These are phyloP conservation scores for Xanthorhoe designata DNA, from an alignment of 2,888 invertebrate species.

Conservation along the genomic window DNA sequence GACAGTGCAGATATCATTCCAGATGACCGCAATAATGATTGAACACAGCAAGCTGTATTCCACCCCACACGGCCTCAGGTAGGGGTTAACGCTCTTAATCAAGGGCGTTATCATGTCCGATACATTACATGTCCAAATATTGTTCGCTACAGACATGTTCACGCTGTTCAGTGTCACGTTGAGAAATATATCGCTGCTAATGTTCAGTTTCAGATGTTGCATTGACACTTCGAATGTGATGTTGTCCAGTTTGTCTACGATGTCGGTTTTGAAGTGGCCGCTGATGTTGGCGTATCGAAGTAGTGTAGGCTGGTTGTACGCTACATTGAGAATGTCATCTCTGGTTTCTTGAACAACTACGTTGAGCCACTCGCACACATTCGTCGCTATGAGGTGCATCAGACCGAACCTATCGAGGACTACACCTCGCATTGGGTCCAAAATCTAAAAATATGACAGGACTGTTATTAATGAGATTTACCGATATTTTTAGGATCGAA, in stretches of 20 bases:
- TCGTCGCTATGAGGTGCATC: conserved; percentile 97
- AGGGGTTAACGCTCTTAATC: conserved; percentile 89
- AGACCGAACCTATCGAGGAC: conserved; percentile 91
- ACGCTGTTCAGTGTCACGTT: conserved; percentile 46
- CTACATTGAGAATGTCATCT: conserved; percentile 89
- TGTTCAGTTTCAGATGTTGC: conserved; percentile 27
- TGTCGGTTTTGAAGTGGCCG: conserved; percentile 57
- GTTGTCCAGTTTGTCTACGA: conserved; percentile 59
- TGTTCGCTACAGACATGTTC: conserved; percentile 55
- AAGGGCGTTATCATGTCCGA: conserved; percentile 86
- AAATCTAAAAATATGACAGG: conserved; percentile 60
- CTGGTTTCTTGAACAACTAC: conserved; percentile 95
- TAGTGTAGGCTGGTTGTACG: conserved; percentile 66
- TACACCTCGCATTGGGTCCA: conserved; percentile 79
- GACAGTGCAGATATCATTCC: conserved; percentile 89
- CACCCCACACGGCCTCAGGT: conserved; percentile 92
- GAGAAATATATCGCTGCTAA: conserved; percentile 42
- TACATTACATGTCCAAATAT: conserved; percentile 73
- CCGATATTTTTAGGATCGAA: too few relatives aligned
- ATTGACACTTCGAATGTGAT: conserved; percentile 51
- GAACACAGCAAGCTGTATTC: conserved; percentile 94
- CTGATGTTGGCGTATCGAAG: conserved; percentile 71
- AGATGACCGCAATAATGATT: conserved; percentile 91
- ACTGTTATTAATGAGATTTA: neutral
- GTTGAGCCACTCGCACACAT: conserved; percentile 96